A percentile compares a stretch with the other conserved stretches of the same genome.
phyloP scores from a whole-genome alignment of 2,888 invertebrate species.

The Diabrotica balteata region DNA sequence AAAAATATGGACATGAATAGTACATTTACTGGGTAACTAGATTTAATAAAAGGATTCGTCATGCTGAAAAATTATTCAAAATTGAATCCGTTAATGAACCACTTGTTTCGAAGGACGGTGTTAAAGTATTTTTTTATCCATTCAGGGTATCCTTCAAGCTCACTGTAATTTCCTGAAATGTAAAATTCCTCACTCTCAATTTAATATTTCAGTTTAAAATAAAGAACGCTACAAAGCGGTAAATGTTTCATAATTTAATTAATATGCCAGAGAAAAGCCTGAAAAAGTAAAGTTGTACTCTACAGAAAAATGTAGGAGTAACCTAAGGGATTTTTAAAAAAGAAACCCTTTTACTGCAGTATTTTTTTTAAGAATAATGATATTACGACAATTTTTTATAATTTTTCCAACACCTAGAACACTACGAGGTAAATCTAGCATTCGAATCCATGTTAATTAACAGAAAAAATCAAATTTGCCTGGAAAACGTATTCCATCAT shows the following conservation, averaged over 20 bases:
- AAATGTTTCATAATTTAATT: conserved; percentile 1
- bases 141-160: conserved; percentile 11
- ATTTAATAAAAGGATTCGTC: conserved; percentile 27
- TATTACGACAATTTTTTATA: too few relatives aligned
- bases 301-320: too few relatives aligned
- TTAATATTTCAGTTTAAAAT: neutral
- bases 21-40: conserved; percentile 28
- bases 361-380: too few relatives aligned
- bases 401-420: too few relatives aligned
- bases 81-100: conserved; percentile 27
- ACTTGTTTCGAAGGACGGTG: conserved; percentile 24
- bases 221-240: neutral
- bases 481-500: too few relatives aligned
- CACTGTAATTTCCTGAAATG: conserved; percentile 19
- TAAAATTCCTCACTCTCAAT: conserved; percentile 7
- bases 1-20: conserved; percentile 43
- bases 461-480: too few relatives aligned
- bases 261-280: neutral
- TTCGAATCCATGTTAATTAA: too few relatives aligned
- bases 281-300: too few relatives aligned
- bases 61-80: conserved; percentile 26
- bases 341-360: too few relatives aligned
- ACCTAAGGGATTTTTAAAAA: too few relatives aligned
- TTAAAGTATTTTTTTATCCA: conserved; percentile 18
- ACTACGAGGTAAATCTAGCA: too few relatives aligned